Percentiles rank a stretch among this genome's conserved stretches.
phyloP scores from a whole-genome alignment of 2,113 vertebrate genomes.

The Polypterus senegalus region DNA sequence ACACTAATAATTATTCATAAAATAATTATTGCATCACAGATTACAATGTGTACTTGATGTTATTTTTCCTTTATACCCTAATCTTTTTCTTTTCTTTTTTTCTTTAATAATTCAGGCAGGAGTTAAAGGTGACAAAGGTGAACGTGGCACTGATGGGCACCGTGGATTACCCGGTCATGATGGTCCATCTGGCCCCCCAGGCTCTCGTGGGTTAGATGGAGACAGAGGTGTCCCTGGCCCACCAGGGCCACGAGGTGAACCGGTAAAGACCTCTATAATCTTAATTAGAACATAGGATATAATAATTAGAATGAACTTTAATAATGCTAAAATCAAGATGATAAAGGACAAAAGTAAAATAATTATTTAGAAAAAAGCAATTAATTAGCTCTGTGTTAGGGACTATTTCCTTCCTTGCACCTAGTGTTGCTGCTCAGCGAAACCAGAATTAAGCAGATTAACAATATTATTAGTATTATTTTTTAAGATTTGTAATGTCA shows the following conservation, averaged over 20 bases:
- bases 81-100: too few species aligned
- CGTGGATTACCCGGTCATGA: conserved; percentile 51
- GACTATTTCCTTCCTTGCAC: too few species aligned
- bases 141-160: conserved; percentile 41
- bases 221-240: conserved; percentile 42
- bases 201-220: conserved; percentile 50
- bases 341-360: not conserved
- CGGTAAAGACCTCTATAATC: conserved; percentile 35
- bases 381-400: too few species aligned
- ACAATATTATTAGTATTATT: too few species aligned
- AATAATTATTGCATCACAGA: too few species aligned
- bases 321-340: not conserved
- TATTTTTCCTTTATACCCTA: too few species aligned
- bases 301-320: not conserved
- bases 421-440: too few species aligned
- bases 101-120: conserved; percentile 30
- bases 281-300: not conserved
- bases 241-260: conserved; percentile 50
- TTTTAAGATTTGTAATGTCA: too few species aligned
- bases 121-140: conserved; percentile 44
- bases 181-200: conserved; percentile 48
- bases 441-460: too few species aligned
- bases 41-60: too few species aligned
- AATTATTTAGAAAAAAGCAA: too few species aligned
- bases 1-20: too few species aligned